Percentiles rank a stretch among this genome's conserved stretches.
Evolutionary conservation across 1,140 invertebrate genomes (phyloP).

Genomic region (Drosophila orosa): DNA sequence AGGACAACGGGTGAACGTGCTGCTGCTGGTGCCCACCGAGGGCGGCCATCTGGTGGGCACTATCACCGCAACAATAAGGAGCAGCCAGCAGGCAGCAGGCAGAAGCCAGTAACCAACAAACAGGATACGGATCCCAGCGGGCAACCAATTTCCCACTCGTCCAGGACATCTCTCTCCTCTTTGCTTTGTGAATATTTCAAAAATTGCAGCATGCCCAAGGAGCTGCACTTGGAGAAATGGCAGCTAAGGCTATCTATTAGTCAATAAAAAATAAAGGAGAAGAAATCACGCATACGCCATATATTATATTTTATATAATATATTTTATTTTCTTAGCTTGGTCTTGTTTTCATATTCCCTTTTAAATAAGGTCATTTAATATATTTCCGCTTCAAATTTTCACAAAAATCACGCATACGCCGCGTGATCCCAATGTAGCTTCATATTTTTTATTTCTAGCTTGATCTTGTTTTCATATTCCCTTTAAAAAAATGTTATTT

Average conservation of each 20-base stretch:
- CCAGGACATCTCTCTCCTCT: conserved; percentile 29
- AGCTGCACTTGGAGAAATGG: neutral
- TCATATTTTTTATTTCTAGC: too few species aligned
- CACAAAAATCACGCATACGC: neutral
- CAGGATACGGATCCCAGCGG: conserved; percentile 39
- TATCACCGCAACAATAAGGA: conserved; percentile 22
- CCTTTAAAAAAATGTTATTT: too few species aligned
- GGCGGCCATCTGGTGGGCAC: conserved; percentile 22
- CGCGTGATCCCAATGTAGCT: neutral
- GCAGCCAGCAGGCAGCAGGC: neutral
- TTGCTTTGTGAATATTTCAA: conserved; percentile 50
- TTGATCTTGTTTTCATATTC: too few species aligned
- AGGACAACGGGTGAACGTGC: neutral
- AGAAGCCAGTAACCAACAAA: conserved; percentile 6
- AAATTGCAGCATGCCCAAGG: conserved; percentile 22
- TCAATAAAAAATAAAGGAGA: neutral
- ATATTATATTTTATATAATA: too few species aligned
- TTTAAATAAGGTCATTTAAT: too few species aligned
- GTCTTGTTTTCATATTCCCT: too few species aligned
- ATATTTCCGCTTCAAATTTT: too few species aligned
- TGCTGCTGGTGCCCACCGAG: neutral
- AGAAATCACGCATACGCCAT: neutral
- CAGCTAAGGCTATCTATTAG: neutral
- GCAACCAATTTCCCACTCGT: conserved; percentile 38
- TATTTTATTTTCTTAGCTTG: too few species aligned